Conservation (phyloP, 2,797 vertebrate genomes). For the Tragelaphus eurycerus region DNA sequence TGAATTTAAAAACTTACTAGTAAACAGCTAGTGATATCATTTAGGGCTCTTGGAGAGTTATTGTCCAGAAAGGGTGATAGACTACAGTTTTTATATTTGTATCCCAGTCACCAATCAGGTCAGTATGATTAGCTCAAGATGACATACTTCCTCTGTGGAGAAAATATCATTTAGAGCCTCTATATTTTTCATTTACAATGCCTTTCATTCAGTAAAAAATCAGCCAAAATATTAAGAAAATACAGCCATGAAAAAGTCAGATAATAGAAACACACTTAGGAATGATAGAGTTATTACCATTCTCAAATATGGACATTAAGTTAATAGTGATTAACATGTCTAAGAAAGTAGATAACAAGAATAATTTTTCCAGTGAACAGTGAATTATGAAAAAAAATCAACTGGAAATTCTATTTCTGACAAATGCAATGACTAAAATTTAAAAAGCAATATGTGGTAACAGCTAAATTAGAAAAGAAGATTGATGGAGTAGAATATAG, state of each 20-base stretch:
- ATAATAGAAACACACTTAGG: background rate
- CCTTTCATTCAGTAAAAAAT: background rate
- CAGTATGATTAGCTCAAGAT: background rate
- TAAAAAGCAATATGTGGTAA: background rate
- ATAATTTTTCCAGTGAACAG: background rate
- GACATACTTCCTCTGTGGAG: background rate
- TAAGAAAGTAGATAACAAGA: background rate
- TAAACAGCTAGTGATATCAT: background rate
- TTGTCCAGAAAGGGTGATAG: rapidly evolving
- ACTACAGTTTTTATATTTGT: background rate
- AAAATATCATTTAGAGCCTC: background rate
- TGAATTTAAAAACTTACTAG: background rate
- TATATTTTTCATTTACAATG: background rate
- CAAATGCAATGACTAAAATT: background rate
- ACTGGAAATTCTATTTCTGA: background rate
- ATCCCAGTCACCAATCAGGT: background rate
- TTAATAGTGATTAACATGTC: background rate
- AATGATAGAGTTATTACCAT: background rate
- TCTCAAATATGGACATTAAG: background rate
- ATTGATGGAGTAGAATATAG: background rate
- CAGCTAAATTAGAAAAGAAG: background rate
- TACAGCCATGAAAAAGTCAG: background rate
- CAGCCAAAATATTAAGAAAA: background rate
- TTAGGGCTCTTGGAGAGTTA: background rate
- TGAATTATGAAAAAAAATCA: background rate